Evolutionary conservation across 2,797 vertebrate species (phyloP).

Genomic region (Pygocentrus nattereri): DNA sequence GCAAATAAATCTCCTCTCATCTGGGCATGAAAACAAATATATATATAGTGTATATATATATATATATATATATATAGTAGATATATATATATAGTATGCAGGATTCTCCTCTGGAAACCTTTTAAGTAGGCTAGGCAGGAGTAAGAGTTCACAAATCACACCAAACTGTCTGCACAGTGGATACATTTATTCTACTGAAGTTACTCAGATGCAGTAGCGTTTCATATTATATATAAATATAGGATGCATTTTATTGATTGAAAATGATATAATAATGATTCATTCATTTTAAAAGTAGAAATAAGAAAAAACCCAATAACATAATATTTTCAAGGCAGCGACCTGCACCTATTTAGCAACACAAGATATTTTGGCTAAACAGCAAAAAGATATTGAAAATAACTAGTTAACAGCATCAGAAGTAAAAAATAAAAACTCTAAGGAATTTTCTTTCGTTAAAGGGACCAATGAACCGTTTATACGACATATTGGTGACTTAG

Average conservation of each 20-base stretch:
- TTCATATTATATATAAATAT: background rate
- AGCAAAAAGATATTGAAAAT: background rate
- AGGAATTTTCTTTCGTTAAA: background rate
- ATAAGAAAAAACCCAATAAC: background rate
- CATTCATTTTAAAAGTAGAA: too few relatives aligned
- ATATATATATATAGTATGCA: background rate
- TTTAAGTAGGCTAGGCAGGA: background rate
- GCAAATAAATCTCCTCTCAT: constrained; percentile 50
- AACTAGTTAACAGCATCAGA: background rate
- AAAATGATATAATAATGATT: too few relatives aligned
- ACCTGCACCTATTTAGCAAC: background rate
- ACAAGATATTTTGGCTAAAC: background rate
- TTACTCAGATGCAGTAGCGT: background rate
- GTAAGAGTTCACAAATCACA: too few relatives aligned
- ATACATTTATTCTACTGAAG: too few relatives aligned
- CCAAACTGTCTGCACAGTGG: too few relatives aligned
- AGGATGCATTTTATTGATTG: too few relatives aligned
- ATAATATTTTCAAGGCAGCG: background rate
- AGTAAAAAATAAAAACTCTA: too few relatives aligned
- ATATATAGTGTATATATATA: too few relatives aligned
- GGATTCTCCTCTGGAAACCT: background rate
- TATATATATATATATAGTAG: too few relatives aligned
- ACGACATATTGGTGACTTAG: background rate
- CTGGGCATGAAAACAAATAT: background rate
- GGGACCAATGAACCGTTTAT: background rate